Evolutionary conservation across 2,888 invertebrate genomes (phyloP), one percentile per base, ranked within the genome.

Genomic region (Antheraea yamamai): DNA sequence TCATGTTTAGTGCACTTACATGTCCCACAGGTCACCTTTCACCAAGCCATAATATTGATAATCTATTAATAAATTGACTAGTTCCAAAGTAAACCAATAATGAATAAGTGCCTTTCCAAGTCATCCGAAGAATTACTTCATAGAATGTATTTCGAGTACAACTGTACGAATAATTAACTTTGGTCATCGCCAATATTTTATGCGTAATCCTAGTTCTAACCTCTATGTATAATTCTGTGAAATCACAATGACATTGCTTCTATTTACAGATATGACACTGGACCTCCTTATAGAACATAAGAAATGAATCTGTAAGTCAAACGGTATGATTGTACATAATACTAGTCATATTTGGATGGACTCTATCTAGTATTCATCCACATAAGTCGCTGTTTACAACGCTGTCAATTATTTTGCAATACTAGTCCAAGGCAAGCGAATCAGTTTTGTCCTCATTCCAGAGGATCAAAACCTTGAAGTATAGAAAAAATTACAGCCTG

Each of bases 211-310:
- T 71, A 51, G 26, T 71, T 58, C 72, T 75, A 75, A 70, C 70
- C 70, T 70, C 18, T 35, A 70, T 30, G 72, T 72, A 72, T 58
- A 72, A 75, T 72, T 75, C 71, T 26, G 61, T 72, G 74, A 58
- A 75, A 75, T 74, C 74, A 74, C 23, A 55, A 26, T 75, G 74
- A 75, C 74, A 75, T 75, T 61, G 47, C 58, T n/a, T 51, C 72
- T 75, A 75, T 72, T 75, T 61, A 61, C 70, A 75, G 74, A 75
- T 30, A 39, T 75, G 74, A 75, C 39, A 70, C 51, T 71, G 47
- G 61, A 61, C 26, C 18, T 58, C 39, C 70, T n/a, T 70, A 70
- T 70, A 70, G 8, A n/a, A 39, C n/a, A 8, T 70, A 39, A 39
- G 70, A 68, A 70, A 70, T 70, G 70, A 6, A 39, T 20, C 18